Base-by-base conservation (phyloP, 1,140 invertebrate species). In the Saccostrea glomerata region DNA sequence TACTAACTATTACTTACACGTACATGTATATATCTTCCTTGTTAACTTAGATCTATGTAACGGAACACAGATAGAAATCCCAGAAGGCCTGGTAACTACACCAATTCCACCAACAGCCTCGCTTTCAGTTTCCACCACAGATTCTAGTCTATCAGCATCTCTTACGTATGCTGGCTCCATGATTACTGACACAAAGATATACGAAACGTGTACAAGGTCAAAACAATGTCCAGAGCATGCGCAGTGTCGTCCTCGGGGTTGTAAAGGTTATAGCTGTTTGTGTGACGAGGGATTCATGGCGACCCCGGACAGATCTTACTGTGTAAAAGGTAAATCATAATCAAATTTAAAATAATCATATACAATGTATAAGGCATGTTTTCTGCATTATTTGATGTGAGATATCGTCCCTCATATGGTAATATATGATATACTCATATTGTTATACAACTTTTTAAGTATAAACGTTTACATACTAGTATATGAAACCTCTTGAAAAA, bases 241-340 rank as follows among this genome's bases (percentile, higher is more conserved):
- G 15, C 77, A 58, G 15, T 89, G 89, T 83, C 83, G 84, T 23
- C 86, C 89, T 0, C 70, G 66, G 73, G 73, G 85, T 4, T 89
- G 89, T 58, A 58, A 89, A 30, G 89, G 89, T 0, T 87, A 86
- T 25, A 30, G 56, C 4, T 89, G 89, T 83, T 23, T 87, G 55
- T 89, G 89, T 82, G 56, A 85, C 9, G 36, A 87, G 17, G 89
- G 89, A n/a, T 87, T 86, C 56, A 66, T 89, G 47, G 66, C 86
- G 0, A 87, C 86, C 20, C 70, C 84, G 20, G 84, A 86, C 70
- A 70, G 60, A 36, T 47, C 82, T 56, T 73, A 56, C 2, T 89
- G 89, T 70, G 30, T 89, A 4, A 89, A 70, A 89, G 89, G 89
- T 89, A 82, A 47, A 47, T 6, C 5, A 47, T 7, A 2, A 2